Evolutionary conservation across 2,797 vertebrate species (phyloP).

Genomic region (Peromyscus melanophrys): DNA sequence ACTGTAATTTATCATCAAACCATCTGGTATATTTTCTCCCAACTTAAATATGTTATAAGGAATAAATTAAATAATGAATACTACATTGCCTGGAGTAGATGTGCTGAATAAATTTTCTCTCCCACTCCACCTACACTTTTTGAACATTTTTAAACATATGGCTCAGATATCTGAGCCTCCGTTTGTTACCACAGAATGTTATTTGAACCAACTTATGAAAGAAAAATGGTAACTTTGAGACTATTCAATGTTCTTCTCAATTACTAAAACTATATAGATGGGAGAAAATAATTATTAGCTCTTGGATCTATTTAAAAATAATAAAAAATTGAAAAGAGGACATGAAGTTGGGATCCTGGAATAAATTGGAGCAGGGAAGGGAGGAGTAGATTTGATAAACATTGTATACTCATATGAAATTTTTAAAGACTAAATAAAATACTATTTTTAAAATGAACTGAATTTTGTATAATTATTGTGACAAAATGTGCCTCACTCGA

Average conservation of each 20-base stretch:
- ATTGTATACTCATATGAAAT: neutral
- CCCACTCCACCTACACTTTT: neutral
- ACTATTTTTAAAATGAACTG: neutral
- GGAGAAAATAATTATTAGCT: constrained; percentile 10
- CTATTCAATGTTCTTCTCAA: neutral
- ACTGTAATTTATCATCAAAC: constrained; percentile 19
- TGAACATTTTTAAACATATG: neutral
- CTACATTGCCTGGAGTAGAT: neutral
- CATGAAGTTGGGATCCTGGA: neutral
- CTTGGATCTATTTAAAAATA: neutral
- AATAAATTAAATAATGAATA: neutral
- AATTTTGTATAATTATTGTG: neutral
- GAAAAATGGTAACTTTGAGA: constrained; percentile 49
- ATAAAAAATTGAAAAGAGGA: neutral
- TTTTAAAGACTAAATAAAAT: neutral
- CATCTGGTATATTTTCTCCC: neutral
- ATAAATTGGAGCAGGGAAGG: neutral
- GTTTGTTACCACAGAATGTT: constrained; percentile 27
- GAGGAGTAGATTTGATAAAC: neutral
- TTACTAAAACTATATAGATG: constrained; percentile 15
- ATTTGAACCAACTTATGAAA: constrained; percentile 31
- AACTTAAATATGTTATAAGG: constrained; percentile 4
- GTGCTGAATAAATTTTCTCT: neutral
- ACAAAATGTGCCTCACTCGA: too few relatives aligned
- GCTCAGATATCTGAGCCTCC: neutral